Evolutionary conservation across 2,888 invertebrate genomes (phyloP).

Genomic region (Pyrgus malvae): DNA sequence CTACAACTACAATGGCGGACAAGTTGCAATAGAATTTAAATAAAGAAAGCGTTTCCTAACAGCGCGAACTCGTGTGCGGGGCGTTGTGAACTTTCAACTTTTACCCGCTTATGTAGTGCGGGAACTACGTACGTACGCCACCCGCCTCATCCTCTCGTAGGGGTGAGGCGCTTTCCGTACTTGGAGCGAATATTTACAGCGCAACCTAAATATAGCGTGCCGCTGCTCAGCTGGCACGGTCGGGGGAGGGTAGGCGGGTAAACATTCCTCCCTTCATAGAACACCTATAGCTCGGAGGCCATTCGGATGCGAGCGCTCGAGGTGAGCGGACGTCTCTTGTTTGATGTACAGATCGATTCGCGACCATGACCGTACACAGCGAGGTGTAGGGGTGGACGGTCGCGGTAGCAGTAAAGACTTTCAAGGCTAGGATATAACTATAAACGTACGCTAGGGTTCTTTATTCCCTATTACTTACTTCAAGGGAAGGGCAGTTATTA

Average conservation of each 20-base stretch:
- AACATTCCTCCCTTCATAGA: conserved; percentile 56
- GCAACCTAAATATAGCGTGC: conserved; percentile 81
- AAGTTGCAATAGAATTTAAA: conserved; percentile 82
- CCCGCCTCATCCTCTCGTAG: conserved; percentile 40
- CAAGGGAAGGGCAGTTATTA: neutral
- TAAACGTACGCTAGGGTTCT: neutral
- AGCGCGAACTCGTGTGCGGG: conserved; percentile 68
- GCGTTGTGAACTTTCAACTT: conserved; percentile 80
- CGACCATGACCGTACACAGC: conserved; percentile 68
- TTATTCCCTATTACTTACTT: neutral
- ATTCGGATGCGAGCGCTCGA: conserved; percentile 64
- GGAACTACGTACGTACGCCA: conserved; percentile 42
- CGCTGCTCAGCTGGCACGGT: conserved; percentile 78
- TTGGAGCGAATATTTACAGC: conserved; percentile 80
- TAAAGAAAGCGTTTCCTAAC: conserved; percentile 75
- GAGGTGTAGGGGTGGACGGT: conserved; percentile 56
- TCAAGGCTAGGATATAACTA: conserved; percentile 54
- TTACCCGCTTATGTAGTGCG: conserved; percentile 69
- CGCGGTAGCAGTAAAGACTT: conserved; percentile 56
- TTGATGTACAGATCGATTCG: conserved; percentile 49
- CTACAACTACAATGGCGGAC: conserved; percentile 77
- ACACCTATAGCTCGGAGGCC: conserved; percentile 54
- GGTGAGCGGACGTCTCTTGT: conserved; percentile 64
- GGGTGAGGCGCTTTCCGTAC: conserved; percentile 64
- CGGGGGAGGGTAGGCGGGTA: conserved; percentile 62